Evolutionary conservation across 2,113 vertebrate genomes (phyloP), one percentile per base, ranked within the genome.

Genomic region (Pseudopodoces humilis): DNA sequence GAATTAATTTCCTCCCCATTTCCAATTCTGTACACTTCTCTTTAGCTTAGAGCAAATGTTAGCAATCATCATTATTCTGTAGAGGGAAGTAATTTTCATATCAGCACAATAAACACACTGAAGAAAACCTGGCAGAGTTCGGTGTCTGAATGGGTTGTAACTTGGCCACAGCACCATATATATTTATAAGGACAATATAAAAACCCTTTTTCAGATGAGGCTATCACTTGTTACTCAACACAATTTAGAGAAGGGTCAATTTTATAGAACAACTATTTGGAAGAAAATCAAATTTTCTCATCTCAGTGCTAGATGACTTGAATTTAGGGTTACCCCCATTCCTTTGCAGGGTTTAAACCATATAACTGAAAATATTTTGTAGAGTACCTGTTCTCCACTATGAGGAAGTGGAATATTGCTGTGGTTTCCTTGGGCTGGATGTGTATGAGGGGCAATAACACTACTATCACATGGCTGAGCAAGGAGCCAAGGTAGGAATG

Each of bases 401-500:
- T 99, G 84, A 99, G 98, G 96, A 99, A 99, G 86, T 97, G 96
- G 96, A 99, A 99, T 64, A 99, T 98, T 22, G 98, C 98, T 23
- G 99, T 98, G 7, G 99, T 99, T 97, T 99, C 99, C 96, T 98
- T 99, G 70, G 99, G 99, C 39, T 99, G 99, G 86, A 98, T 98
- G 28, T 99, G 98, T 90, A 99, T 99, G 31, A 99, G 98, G 13
- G 99, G 99, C 60, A 99, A 85, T n/a, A 99, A 98, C 4, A 99
- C 99, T 28, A 99, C 99, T 47, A 99, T 99, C 33, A 99, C 98
- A 55, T 99, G 99, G 97, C 99, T 99, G 93, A 99, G 98, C 18
- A 99, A 98, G n/a, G 99, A 98, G 12, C 99, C 99, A 49, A 99
- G 97, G 92, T 99, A 99, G 24, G 97, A 92, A 8, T 98, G 98